phyloP scores from a whole-genome alignment of 1,140 invertebrate genomes.

The Leucophenga varia region DNA sequence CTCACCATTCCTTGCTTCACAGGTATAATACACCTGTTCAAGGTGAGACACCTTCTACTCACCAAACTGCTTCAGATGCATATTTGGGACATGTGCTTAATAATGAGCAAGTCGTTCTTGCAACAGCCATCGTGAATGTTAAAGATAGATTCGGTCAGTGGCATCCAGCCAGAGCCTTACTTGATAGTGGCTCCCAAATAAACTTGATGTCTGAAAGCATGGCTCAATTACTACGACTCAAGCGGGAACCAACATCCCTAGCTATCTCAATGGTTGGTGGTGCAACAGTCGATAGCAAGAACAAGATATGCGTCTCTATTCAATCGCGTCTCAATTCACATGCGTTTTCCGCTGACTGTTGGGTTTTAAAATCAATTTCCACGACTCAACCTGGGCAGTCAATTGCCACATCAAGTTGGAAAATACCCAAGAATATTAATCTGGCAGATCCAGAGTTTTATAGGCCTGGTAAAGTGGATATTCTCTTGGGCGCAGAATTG shows the following conservation, averaged over 20 bases:
- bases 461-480: slow-evolving; percentile 21
- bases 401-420: slow-evolving; percentile 2
- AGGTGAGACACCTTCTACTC: neutral
- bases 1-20: slow-evolving; percentile 8
- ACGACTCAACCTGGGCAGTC: neutral
- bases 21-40: neutral
- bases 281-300: no score
- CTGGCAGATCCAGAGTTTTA: slow-evolving; percentile 29
- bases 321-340: neutral
- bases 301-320: neutral
- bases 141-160: slow-evolving; percentile 7
- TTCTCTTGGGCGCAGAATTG: slow-evolving; percentile 32
- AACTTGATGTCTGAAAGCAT: slow-evolving; percentile 6
- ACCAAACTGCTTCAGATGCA: neutral
- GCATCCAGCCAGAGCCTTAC: slow-evolving; percentile 7
- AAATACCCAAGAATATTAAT: slow-evolving; percentile 18
- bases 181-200: slow-evolving; percentile 4
- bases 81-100: neutral
- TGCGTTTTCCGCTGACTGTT: neutral
- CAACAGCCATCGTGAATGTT: slow-evolving; percentile 4
- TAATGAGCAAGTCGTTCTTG: neutral
- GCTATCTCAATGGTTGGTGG: slow-evolving; percentile 2
- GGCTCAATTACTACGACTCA: slow-evolving; percentile 1
- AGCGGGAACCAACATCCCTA: neutral
- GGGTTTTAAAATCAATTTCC: slow-evolving; percentile 1